Percentiles rank a stretch among this genome's conserved stretches.
phyloP scores from a whole-genome alignment of 2,113 vertebrate species.

The Plecturocebus donacophilus region DNA sequence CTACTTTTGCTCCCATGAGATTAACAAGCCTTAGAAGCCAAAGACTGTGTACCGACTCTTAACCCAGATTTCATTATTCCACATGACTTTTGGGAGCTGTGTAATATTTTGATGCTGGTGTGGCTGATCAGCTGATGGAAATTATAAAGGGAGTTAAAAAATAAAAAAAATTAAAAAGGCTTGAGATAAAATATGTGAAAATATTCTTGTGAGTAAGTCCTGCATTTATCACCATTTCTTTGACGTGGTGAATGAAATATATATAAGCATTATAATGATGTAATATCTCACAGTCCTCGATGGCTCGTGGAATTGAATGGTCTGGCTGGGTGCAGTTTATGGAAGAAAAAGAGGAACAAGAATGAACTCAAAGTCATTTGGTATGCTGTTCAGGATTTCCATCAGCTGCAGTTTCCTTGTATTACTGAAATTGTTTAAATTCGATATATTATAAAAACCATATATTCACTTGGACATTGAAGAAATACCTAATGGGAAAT shows the following conservation, averaged over 20 bases:
- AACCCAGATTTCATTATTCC: background rate
- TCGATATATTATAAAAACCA: background rate
- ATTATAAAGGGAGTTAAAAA: conserved; percentile 52
- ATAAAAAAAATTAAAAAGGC: background rate
- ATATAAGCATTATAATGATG: conserved; percentile 80
- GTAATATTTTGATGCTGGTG: background rate
- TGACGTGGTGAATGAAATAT: conserved; percentile 82
- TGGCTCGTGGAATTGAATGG: conserved; percentile 69
- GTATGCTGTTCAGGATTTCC: background rate
- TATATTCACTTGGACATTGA: background rate
- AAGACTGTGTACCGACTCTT: background rate
- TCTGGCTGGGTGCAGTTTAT: conserved; percentile 63
- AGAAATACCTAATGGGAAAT: background rate
- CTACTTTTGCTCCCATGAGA: background rate
- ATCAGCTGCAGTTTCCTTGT: background rate
- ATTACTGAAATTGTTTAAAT: conserved; percentile 21
- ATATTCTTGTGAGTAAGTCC: conserved; percentile 74
- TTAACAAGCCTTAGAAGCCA: background rate
- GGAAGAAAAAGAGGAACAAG: background rate
- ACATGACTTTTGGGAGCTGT: background rate
- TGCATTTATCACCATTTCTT: conserved; percentile 81
- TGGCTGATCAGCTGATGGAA: conserved; percentile 11
- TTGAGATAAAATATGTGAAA: conserved; percentile 76
- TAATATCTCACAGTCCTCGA: conserved; percentile 79
- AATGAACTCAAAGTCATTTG: conserved; percentile 39